Base-by-base conservation (phyloP, 2,797 vertebrate species). In the Gymnothorax reevesii region DNA sequence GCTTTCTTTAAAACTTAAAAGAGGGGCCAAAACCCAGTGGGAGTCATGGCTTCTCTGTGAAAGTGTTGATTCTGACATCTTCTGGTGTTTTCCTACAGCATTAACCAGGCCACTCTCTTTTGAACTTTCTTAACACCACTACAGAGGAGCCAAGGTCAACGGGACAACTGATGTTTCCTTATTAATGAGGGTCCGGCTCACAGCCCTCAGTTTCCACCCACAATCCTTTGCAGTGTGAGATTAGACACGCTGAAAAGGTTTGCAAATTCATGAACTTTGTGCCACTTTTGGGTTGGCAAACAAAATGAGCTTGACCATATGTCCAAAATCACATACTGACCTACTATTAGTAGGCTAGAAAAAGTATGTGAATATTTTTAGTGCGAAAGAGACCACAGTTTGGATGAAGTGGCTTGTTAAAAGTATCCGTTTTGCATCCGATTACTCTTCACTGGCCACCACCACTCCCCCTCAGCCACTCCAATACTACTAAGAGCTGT, bases 1-100 rank as follows among this genome's bases (percentile, higher is more conserved):
- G 93, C 93, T 98, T 98, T 97, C 94, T 93, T 89, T 94, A 92
- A 92, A 91, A 96, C 95, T 95, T 97, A 94, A 97, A 97, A 97
- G 94, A 93, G 93, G 93, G 49, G 49, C 91, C 92, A 87, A 89
- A 85, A 90, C 92, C 92, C 92, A 95, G 95, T 91, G 94, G 93
- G 91, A 93, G 96, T 91, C 89, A 92, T 93, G 92, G 88, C 90
- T 92, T 91, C 92, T 93, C 94, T 87, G 92, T 95, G 94, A 93
- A 89, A 92, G 92, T 93, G 95, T 94, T 96, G 94, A 93, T 92
- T 96, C 95, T 94, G 94, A 96, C 95, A 97, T 91, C 89, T 95
- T 93, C 92, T 95, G 88, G 91, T 93, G 90, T 94, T 96, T 96
- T 15, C 93, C 87, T 93, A 93, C 90, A 83, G 91, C 86, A 90